Evolutionary conservation across 2,888 invertebrate species (phyloP).

Genomic region (Apamea monoglypha): DNA sequence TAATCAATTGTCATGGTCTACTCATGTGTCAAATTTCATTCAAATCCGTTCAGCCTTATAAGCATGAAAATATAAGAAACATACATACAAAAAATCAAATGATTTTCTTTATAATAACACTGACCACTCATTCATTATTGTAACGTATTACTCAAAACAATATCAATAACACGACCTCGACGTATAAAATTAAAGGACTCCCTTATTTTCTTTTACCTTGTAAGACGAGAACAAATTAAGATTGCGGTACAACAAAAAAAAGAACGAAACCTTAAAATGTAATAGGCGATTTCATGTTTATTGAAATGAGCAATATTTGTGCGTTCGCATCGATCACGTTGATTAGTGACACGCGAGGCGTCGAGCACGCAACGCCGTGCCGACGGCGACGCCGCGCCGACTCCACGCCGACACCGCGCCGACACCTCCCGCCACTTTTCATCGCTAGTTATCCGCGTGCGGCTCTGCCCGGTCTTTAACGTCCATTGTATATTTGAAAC

Average conservation of each 20-base stretch:
- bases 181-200: conserved; percentile 21
- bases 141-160: conserved; percentile 26
- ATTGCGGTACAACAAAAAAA: conserved; percentile 44
- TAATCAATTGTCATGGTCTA: too few relatives aligned
- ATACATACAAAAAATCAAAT: too few relatives aligned
- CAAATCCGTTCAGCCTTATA: too few relatives aligned
- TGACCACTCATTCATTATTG: conserved; percentile 1
- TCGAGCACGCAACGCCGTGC: conserved; percentile 60
- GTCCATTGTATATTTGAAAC: conserved; percentile 13
- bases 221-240: conserved; percentile 42
- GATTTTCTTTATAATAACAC: not conserved
- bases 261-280: conserved; percentile 49
- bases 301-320: conserved; percentile 68
- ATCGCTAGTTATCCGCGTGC: not conserved
- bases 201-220: conserved; percentile 20
- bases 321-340: conserved; percentile 69
- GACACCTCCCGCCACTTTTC: not conserved
- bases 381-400: not conserved
- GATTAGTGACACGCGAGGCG: conserved; percentile 70
- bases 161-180: conserved; percentile 22
- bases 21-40: too few relatives aligned
- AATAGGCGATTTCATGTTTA: conserved; percentile 60
- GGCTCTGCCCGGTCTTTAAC: not conserved
- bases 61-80: too few relatives aligned
- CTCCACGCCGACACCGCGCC: not conserved